Conservation (phyloP, 2,113 vertebrate species). For the Vicugna pacos region DNA sequence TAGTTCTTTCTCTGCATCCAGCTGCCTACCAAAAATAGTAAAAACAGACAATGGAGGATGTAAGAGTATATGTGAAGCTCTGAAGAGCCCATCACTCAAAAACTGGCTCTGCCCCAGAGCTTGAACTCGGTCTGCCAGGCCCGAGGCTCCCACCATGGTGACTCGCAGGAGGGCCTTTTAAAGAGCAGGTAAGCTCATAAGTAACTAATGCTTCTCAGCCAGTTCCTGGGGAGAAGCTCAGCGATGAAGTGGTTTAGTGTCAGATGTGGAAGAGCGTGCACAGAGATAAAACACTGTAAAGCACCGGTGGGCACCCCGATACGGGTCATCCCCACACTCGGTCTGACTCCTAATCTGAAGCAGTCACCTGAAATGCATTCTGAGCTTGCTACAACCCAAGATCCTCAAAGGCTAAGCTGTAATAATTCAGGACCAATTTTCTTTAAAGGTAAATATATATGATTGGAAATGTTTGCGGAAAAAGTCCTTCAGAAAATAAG, state of each 20-base stretch:
- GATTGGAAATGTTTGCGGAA: background rate
- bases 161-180: constrained; percentile 48
- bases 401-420: background rate
- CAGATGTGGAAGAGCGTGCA: background rate
- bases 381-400: constrained; percentile 10
- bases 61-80: background rate
- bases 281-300: constrained; percentile 49
- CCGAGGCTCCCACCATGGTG: background rate
- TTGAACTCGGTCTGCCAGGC: constrained; percentile 35
- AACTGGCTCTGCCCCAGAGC: constrained; percentile 39
- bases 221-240: constrained; percentile 41
- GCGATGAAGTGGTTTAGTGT: background rate
- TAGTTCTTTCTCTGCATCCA: background rate
- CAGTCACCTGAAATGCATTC: constrained; percentile 40
- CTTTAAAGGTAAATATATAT: background rate
- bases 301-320: background rate
- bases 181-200: constrained; percentile 52
- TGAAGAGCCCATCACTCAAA: constrained; percentile 15
- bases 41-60: background rate
- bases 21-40: background rate
- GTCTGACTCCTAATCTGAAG: background rate
- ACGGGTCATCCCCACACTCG: background rate
- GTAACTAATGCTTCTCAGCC: constrained; percentile 45
- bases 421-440: constrained; percentile 36
- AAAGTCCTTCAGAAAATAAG: background rate